A percentile compares a stretch with the other conserved stretches of the same genome.
Evolutionary conservation across 2,113 vertebrate genomes (phyloP).

Genomic region (Prunella himalayana): DNA sequence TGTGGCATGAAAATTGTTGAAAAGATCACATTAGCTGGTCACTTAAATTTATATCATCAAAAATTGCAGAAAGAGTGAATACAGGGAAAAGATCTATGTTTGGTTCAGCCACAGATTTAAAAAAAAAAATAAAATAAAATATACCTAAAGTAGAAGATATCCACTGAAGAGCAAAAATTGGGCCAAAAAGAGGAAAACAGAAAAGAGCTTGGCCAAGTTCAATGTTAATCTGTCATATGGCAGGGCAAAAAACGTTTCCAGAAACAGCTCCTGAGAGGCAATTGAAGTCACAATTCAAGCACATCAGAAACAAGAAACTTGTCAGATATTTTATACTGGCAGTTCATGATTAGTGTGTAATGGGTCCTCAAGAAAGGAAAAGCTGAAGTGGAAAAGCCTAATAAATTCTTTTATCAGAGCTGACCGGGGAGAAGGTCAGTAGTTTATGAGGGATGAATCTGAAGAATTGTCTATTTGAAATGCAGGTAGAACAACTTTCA

Average conservation of each 20-base stretch:
- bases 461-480: background rate
- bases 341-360: slow-evolving; percentile 2
- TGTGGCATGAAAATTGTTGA: slow-evolving; percentile 1
- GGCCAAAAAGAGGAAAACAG: background rate
- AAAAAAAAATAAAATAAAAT: background rate
- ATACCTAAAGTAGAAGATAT: background rate
- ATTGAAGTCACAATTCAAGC: background rate
- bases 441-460: background rate
- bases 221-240: background rate
- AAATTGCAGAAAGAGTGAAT: background rate
- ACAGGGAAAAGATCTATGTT: background rate
- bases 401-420: slow-evolving; percentile 15
- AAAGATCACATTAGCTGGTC: background rate
- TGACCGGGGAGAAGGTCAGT: background rate
- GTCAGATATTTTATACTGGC: background rate
- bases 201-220: background rate
- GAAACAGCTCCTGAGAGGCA: background rate
- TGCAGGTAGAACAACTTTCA: background rate
- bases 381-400: background rate
- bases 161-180: background rate
- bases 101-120: background rate
- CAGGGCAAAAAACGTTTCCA: background rate
- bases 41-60: background rate
- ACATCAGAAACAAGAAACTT: slow-evolving; percentile 3
- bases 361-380: background rate